Conservation (phyloP, 2,888 invertebrate species). For the Hemicrepidius hirtus region DNA sequence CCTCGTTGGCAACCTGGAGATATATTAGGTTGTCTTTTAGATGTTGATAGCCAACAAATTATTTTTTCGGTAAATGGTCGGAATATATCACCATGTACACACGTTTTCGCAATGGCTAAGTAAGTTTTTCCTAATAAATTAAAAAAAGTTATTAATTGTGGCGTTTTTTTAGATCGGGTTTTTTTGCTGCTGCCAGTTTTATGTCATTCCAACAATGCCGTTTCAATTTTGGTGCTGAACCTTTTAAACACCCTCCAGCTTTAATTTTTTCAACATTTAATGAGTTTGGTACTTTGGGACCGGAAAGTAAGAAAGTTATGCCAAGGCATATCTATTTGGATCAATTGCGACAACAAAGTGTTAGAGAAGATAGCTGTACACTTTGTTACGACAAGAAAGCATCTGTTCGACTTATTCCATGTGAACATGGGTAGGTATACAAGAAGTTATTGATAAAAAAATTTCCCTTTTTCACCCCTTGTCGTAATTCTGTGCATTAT, state of each 20-base stretch:
- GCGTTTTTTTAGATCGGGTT: constrained; percentile 86
- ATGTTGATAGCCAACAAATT: constrained; percentile 82
- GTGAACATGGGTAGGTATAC: constrained; percentile 85
- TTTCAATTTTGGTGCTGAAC: constrained; percentile 91
- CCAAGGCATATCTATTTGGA: constrained; percentile 88
- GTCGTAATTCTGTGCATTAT: no score
- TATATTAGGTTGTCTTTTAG: constrained; percentile 88
- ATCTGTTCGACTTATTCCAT: constrained; percentile 84
- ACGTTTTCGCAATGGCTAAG: constrained; percentile 86
- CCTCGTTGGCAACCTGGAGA: constrained; percentile 90
- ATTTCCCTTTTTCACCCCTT: no score
- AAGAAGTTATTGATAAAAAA: no score
- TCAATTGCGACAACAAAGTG: constrained; percentile 82
- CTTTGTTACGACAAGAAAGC: constrained; percentile 90
- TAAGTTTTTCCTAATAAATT: no score
- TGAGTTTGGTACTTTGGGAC: constrained; percentile 82
- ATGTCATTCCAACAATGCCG: constrained; percentile 97
- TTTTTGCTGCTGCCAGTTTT: constrained; percentile 96
- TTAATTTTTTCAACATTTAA: constrained; percentile 85
- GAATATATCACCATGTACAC: constrained; percentile 79
- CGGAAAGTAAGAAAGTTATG: constrained; percentile 85
- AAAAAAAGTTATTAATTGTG: no score
- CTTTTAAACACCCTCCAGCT: constrained; percentile 86
- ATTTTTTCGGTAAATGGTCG: constrained; percentile 90
- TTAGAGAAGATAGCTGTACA: constrained; percentile 89